These are phyloP conservation scores for Esperia sulphurella DNA, from an alignment of 2,888 invertebrate species.

Conservation along the genomic window DNA sequence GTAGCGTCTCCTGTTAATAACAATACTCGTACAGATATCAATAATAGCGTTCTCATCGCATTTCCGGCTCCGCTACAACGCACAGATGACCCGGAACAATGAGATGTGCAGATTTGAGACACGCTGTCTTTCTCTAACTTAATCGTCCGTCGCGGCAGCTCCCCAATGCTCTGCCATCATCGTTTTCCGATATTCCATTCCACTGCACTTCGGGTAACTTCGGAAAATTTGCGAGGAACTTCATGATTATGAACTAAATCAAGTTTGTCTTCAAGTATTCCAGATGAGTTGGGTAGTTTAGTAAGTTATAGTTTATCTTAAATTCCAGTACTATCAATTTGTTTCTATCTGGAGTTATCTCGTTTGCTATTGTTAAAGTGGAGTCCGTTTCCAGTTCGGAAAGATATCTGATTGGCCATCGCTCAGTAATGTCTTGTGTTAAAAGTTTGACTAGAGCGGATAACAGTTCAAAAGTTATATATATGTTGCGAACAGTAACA, in stretches of 20 bases:
- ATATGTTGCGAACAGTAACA: no score
- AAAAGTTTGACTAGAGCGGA: no score
- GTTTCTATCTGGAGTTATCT: not conserved
- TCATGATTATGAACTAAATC: slow-evolving; percentile 5
- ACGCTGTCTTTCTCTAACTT: slow-evolving; percentile 33
- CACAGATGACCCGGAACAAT: slow-evolving; percentile 32
- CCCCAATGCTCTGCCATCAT: slow-evolving; percentile 19
- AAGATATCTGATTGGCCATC: no score
- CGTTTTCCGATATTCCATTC: slow-evolving; percentile 40
- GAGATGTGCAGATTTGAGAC: slow-evolving; percentile 13
- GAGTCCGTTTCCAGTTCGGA: no score
- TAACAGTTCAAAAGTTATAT: no score
- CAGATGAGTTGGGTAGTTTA: not conserved
- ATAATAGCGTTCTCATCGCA: not conserved
- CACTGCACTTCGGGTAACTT: slow-evolving; percentile 10
- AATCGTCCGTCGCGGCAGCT: slow-evolving; percentile 26
- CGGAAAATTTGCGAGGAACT: slow-evolving; percentile 15
- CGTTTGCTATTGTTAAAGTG: not conserved
- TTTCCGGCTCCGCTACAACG: slow-evolving; percentile 8
- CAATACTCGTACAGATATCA: not conserved
- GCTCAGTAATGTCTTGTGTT: no score
- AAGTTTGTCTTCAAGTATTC: slow-evolving; percentile 11
- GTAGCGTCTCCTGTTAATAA: no score
- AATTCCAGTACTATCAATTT: not conserved
- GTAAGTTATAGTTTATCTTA: not conserved